phyloP scores from a whole-genome alignment of 2,113 vertebrate genomes.

The Lagopus muta region DNA sequence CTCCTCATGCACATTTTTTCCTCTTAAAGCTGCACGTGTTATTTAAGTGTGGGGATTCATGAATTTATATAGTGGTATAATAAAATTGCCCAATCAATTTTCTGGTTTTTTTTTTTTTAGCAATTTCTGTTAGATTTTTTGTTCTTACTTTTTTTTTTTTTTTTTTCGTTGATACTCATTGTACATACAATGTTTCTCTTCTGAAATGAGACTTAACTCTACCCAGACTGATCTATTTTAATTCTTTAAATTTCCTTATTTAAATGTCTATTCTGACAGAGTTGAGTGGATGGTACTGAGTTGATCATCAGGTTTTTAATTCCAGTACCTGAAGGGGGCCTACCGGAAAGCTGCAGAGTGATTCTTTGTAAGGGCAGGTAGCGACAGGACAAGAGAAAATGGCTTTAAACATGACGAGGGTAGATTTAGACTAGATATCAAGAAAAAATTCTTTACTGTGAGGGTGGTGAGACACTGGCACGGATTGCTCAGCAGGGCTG shows the following conservation, averaged over 20 bases:
- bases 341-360: too few species aligned
- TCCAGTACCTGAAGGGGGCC: too few species aligned
- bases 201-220: background rate
- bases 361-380: too few species aligned
- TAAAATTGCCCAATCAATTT: background rate
- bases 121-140: background rate
- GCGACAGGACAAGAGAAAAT: too few species aligned
- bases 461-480: too few species aligned
- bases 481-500: too few species aligned
- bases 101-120: background rate
- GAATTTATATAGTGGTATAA: background rate
- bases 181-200: background rate
- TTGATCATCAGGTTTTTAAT: background rate
- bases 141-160: accelerated
- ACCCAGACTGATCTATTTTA: background rate
- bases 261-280: background rate
- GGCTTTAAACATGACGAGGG: too few species aligned
- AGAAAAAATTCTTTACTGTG: too few species aligned
- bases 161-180: background rate
- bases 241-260: background rate
- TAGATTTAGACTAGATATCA: too few species aligned
- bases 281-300: background rate
- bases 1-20: background rate
- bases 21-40: background rate
- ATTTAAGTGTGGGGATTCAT: background rate